Base-by-base conservation (phyloP, 1,140 invertebrate genomes). In the Pachypsylla venusta region DNA sequence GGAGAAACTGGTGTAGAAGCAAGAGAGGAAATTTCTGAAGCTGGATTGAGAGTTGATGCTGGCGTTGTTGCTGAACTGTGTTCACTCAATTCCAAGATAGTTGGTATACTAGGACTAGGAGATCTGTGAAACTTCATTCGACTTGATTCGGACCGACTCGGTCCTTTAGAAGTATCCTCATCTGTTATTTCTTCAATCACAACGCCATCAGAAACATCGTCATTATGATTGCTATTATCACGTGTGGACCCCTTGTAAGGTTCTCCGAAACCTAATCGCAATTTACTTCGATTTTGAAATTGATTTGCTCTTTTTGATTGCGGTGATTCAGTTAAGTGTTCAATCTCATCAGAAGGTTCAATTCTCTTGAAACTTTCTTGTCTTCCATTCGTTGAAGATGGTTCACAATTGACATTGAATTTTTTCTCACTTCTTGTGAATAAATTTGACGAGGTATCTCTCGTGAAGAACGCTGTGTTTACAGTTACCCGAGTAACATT, bases 401-500 rank as follows among this genome's bases (percentile, higher is more conserved):
- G 30, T n/a, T 35, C n/a, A n/a, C 30, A 35, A 35, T 35, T 35
- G 7, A 35, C 30, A n/a, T 35, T 35, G 30, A 35, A 35, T n/a
- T 35, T 35, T n/a, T 35, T 35, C 7, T 35, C 30, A 35, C 30
- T 35, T 10, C 30, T 19, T 13, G 39, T 28, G 56, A 53, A 30
- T 40, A 40, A 42, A 25, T 54, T 54, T 27, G 30, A 25, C 24
- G 35, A 19, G 2, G 24, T 27, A 56, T 62, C 40, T 26, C 19
- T 16, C 2, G 68, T 64, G 25, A 77, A 75, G 64, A 77, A 76
- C 25, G 67, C 70, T 0, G 73, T 65, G 60, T 77, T 75, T 1
- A 79, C 75, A 0, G 75, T 77, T 1, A 76, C 73, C 64, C 74
- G 77, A 0, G 76, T 77, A 1, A 78, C 77, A 55, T 76, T 79